Conservation (phyloP, 2,888 invertebrate species). For the Lasiommata megera region DNA sequence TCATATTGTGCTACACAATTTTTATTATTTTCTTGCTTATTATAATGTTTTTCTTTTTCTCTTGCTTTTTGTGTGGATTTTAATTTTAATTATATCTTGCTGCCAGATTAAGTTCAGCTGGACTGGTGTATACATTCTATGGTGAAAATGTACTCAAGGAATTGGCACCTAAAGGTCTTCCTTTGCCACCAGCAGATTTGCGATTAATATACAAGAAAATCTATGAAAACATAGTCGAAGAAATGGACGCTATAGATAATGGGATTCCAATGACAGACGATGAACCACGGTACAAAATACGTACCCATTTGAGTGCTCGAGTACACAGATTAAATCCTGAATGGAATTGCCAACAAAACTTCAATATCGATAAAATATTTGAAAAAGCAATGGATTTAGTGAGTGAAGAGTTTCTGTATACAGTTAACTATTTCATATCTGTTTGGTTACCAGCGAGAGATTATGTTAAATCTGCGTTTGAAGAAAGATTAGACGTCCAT, state of each 20-base stretch:
- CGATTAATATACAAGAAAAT: constrained; percentile 84
- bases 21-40: too few relatives aligned
- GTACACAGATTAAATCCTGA: constrained; percentile 90
- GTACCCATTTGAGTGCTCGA: constrained; percentile 88
- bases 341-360: constrained; percentile 86
- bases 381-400: constrained; percentile 88
- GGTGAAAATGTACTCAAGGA: constrained; percentile 89
- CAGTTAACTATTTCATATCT: constrained; percentile 82
- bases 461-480: constrained; percentile 87
- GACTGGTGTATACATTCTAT: constrained; percentile 94
- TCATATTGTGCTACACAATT: too few relatives aligned
- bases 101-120: constrained; percentile 94
- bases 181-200: constrained; percentile 71
- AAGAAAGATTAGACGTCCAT: constrained; percentile 85
- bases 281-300: constrained; percentile 88
- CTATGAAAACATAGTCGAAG: constrained; percentile 93
- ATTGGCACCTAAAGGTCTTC: constrained; percentile 66
- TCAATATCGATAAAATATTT: constrained; percentile 84
- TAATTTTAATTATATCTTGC: too few relatives aligned
- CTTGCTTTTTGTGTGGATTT: too few relatives aligned
- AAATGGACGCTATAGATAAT: constrained; percentile 98
- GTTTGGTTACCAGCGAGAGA: constrained; percentile 94
- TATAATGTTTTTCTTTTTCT: too few relatives aligned
- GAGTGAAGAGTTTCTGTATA: constrained; percentile 89
- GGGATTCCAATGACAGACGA: constrained; percentile 92